Conservation (phyloP, 2,797 vertebrate genomes). For the Manis pentadactyla region DNA sequence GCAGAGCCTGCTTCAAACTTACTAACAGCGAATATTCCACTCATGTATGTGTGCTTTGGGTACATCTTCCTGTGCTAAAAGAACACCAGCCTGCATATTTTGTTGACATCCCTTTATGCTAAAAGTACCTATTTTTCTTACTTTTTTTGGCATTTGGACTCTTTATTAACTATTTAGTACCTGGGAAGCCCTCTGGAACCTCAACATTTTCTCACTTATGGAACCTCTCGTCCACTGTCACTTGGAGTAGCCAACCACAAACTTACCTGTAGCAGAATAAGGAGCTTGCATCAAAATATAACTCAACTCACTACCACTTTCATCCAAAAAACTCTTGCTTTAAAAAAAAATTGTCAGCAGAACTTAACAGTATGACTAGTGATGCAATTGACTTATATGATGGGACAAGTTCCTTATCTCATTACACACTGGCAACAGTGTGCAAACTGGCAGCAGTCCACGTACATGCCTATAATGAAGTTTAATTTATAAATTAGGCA, state of each 20-base stretch:
- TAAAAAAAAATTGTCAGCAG: not conserved
- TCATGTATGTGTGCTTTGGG: not conserved
- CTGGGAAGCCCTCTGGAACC: not conserved
- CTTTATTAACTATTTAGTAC: not conserved
- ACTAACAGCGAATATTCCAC: not conserved
- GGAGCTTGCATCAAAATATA: not conserved
- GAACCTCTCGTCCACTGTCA: not conserved
- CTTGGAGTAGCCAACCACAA: not conserved
- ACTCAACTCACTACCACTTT: not conserved
- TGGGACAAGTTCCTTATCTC: not conserved
- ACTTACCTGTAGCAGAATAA: not conserved
- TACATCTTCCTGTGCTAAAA: not conserved
- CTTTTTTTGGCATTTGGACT: not conserved
- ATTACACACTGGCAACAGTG: not conserved
- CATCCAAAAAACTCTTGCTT: not conserved
- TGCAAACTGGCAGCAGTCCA: no score
- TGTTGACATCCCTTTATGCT: not conserved
- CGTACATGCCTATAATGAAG: no score
- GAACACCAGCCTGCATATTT: not conserved
- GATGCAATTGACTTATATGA: not conserved
- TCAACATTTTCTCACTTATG: not conserved
- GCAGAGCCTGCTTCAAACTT: not conserved
- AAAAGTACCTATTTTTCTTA: not conserved
- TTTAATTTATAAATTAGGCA: no score
- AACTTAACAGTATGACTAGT: not conserved